A percentile compares a stretch with the other conserved stretches of the same genome.
Conservation (phyloP, 2,113 vertebrate species). For the Poeciliopsis prolifica region DNA sequence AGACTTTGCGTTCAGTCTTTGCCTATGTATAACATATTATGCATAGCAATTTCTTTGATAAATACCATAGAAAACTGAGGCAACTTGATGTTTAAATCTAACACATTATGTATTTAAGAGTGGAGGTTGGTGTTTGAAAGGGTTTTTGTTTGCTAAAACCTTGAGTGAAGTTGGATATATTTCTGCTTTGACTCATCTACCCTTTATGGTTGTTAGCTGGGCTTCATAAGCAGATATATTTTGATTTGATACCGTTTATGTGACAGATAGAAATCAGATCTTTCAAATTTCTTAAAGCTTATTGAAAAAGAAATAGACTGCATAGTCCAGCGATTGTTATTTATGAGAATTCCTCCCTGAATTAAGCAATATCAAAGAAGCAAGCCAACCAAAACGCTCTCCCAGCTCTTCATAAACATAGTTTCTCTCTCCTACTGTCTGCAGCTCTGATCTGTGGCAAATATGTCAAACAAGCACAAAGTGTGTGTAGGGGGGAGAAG, state of each 20-base stretch:
- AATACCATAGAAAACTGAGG: slow-evolving; percentile 36
- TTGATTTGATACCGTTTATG: slow-evolving; percentile 22
- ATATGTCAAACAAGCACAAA: slow-evolving; percentile 19
- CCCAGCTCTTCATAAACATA: background rate
- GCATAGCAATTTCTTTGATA: background rate
- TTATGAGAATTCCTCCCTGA: slow-evolving; percentile 57
- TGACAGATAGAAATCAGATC: slow-evolving; percentile 36
- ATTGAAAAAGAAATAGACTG: slow-evolving; percentile 74
- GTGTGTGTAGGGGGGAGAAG: slow-evolving; percentile 28
- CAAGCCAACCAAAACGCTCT: slow-evolving; percentile 24
- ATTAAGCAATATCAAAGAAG: slow-evolving; percentile 54
- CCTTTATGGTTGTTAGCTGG: slow-evolving; percentile 64
- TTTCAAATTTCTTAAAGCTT: slow-evolving; percentile 71
- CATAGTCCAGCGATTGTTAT: slow-evolving; percentile 75
- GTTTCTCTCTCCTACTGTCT: slow-evolving; percentile 20
- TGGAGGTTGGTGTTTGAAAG: slow-evolving; percentile 23
- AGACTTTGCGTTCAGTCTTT: slow-evolving; percentile 9
- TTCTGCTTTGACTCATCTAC: slow-evolving; percentile 37
- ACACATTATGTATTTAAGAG: slow-evolving; percentile 3
- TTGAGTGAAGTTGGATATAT: slow-evolving; percentile 23
- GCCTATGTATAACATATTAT: background rate
- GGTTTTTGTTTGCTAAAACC: slow-evolving; percentile 25
- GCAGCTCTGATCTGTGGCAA: slow-evolving; percentile 12
- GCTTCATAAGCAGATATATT: slow-evolving; percentile 58
- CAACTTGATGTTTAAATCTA: slow-evolving; percentile 4